Evolutionary conservation across 2,797 vertebrate genomes (phyloP).

Genomic region (Gallinago solitaria): DNA sequence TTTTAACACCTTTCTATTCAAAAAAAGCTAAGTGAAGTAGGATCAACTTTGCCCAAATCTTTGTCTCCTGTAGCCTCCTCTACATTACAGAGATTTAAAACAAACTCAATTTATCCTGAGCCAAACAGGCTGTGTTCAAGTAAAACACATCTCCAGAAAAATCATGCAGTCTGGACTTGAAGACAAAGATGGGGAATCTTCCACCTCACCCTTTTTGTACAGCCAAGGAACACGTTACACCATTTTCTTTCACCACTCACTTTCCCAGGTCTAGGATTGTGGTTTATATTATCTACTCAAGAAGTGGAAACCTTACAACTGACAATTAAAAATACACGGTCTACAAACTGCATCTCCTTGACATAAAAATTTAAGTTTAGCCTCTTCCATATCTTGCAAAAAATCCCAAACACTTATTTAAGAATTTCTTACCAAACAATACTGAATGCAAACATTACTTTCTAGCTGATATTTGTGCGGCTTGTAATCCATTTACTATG

Average conservation of each 20-base stretch:
- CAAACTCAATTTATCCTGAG: background rate
- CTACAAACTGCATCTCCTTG: background rate
- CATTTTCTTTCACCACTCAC: background rate
- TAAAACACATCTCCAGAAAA: background rate
- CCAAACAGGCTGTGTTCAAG: background rate
- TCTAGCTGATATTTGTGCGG: background rate
- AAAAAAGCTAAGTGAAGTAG: background rate
- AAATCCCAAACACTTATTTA: background rate
- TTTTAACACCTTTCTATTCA: background rate
- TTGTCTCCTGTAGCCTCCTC: background rate
- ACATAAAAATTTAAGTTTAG: background rate
- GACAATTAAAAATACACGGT: background rate
- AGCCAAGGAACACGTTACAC: background rate
- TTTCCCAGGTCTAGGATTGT: background rate
- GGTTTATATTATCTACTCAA: background rate
- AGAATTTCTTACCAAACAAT: background rate
- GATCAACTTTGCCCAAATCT: background rate
- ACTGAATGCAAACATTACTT: background rate
- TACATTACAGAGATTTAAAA: background rate
- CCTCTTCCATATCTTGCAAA: background rate
- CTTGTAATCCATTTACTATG: background rate
- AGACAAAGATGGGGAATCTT: background rate
- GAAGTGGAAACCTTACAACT: accelerated
- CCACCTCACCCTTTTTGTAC: background rate
- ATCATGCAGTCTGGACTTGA: background rate